Evolutionary conservation across 1,140 invertebrate genomes (phyloP).

Genomic region (Diuraphis noxia): DNA sequence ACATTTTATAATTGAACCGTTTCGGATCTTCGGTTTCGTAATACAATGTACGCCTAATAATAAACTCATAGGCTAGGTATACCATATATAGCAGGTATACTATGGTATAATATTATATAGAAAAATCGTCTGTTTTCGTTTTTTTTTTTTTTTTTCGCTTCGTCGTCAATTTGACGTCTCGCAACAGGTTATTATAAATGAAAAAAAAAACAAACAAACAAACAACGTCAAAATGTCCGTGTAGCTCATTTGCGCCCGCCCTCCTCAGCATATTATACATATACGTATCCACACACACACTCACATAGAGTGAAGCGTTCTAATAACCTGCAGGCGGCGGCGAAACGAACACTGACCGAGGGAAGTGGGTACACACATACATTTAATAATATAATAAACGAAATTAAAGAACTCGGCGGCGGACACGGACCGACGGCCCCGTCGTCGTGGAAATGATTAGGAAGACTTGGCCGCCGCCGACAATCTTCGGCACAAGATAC

Average conservation of each 20-base stretch:
- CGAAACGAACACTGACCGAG: slow-evolving; percentile 3
- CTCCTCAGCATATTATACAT: neutral
- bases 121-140: slow-evolving; percentile 21
- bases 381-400: slow-evolving; percentile 12
- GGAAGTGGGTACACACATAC: neutral
- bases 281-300: neutral
- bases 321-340: slow-evolving; percentile 22
- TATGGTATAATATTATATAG: neutral
- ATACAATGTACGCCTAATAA: neutral
- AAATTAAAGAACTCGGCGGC: slow-evolving; percentile 38
- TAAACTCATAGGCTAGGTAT: neutral
- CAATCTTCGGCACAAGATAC: slow-evolving; percentile 26
- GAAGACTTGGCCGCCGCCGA: neutral
- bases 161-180: slow-evolving; percentile 22
- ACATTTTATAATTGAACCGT: slow-evolving; percentile 29
- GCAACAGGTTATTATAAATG: slow-evolving; percentile 38
- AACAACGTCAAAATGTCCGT: slow-evolving; percentile 36
- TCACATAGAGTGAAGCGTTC: neutral
- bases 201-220: neutral
- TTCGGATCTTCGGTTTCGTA: neutral
- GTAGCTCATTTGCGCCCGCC: slow-evolving; percentile 31
- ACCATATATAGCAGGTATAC: neutral
- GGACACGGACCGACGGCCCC: neutral
- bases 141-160: neutral
- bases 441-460: slow-evolving; percentile 8